These are phyloP conservation scores for honey bee (Apis mellifera) DNA, from an alignment of 1,140 invertebrate species.

Conservation along the genomic window Amel_HAv3.1 CM009935.2:8640001-8640500, in stretches of 20 bases:
- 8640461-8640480: constrained; percentile 74
- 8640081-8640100: too few relatives aligned
- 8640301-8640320: not conserved
- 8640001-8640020: too few relatives aligned
- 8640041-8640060: too few relatives aligned
- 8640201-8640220: constrained; percentile 42
- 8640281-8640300: too few relatives aligned
- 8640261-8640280: too few relatives aligned
- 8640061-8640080: too few relatives aligned
- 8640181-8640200: constrained; percentile 48
- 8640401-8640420: constrained; percentile 80
- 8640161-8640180: not conserved
- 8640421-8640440: constrained; percentile 80
- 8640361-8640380: not conserved
- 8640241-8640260: constrained; percentile 23
- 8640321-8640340: not conserved
- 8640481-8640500: constrained; percentile 80
- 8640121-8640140: not conserved
- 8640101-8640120: not conserved
- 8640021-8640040: too few relatives aligned
- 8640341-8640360: not conserved
- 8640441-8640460: constrained; percentile 78
- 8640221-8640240: constrained; percentile 22
- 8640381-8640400: constrained; percentile 75
- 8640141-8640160: not conserved